phyloP scores from a whole-genome alignment of 2,797 vertebrate species.

The Balearica regulorum region DNA sequence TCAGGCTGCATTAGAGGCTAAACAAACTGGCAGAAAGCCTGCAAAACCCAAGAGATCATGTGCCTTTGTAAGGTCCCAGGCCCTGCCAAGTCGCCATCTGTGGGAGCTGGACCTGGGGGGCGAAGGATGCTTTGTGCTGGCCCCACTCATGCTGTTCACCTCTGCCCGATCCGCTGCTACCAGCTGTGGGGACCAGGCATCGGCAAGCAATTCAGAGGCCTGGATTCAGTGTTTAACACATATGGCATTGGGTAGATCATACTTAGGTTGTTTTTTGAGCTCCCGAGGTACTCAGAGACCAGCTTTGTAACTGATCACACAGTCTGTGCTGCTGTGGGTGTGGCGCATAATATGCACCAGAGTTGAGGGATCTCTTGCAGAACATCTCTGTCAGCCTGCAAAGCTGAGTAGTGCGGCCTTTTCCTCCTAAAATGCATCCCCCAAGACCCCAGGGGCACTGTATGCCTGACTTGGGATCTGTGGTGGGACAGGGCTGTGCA shows the following conservation, averaged over 20 bases:
- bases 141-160: background rate
- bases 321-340: background rate
- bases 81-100: fast-evolving
- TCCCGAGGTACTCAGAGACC: background rate
- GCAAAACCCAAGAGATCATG: background rate
- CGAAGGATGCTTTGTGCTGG: background rate
- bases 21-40: background rate
- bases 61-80: background rate
- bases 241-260: background rate
- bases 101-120: background rate
- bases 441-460: background rate
- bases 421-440: background rate
- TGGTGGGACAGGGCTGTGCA: background rate
- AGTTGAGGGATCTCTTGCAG: background rate
- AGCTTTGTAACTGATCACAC: background rate
- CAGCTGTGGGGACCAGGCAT: background rate
- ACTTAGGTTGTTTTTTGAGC: background rate
- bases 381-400: background rate
- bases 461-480: background rate
- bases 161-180: background rate
- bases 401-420: background rate
- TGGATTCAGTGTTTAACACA: background rate
- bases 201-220: background rate
- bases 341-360: background rate
- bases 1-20: background rate